phyloP scores from a whole-genome alignment of 2,113 vertebrate genomes.

The Arizona elegans region DNA sequence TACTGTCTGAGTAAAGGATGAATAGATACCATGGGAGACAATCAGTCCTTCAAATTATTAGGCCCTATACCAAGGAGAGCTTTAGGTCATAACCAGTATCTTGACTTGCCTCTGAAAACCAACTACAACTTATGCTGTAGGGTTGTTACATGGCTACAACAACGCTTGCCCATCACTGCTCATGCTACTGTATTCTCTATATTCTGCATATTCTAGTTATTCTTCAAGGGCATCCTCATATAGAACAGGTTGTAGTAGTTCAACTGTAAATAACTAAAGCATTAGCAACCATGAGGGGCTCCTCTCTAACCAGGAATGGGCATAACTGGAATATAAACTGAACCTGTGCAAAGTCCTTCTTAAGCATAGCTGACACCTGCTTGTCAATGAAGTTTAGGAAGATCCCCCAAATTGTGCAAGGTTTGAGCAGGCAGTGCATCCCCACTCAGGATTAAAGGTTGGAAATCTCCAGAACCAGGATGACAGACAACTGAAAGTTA shows the following conservation, averaged over 20 bases:
- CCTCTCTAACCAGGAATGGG: not conserved
- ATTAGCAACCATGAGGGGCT: not conserved
- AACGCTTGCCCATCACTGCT: not conserved
- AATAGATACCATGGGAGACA: not conserved
- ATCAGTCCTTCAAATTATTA: not conserved
- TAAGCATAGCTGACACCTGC: too few species aligned
- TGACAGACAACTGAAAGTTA: not conserved
- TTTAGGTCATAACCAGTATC: not conserved
- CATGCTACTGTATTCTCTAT: not conserved
- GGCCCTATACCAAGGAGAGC: not conserved
- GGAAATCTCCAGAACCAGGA: not conserved
- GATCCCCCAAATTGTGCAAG: not conserved
- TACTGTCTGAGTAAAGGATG: not conserved
- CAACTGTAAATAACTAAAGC: not conserved
- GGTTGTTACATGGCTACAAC: not conserved
- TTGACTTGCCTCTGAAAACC: not conserved
- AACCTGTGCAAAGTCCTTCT: not conserved
- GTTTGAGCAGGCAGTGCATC: not conserved
- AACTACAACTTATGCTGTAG: not conserved
- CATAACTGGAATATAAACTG: not conserved
- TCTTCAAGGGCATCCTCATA: not conserved
- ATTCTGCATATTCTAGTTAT: not conserved
- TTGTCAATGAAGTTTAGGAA: not conserved
- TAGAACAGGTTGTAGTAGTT: not conserved
- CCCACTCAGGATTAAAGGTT: not conserved